Base-by-base conservation (phyloP, 2,797 vertebrate genomes). In the Scolopax rusticola region DNA sequence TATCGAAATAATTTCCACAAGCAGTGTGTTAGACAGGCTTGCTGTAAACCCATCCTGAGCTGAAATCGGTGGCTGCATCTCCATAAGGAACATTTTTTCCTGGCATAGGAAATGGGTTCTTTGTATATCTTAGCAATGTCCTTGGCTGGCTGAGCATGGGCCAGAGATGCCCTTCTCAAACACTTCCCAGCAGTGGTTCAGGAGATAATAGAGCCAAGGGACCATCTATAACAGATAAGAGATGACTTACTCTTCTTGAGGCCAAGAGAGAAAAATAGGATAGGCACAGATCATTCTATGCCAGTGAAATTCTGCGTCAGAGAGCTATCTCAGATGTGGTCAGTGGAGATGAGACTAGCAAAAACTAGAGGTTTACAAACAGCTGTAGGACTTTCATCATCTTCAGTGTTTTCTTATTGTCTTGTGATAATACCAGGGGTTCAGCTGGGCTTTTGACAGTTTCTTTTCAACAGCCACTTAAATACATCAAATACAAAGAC, bases 51-150 rank as follows among this genome's bases (percentile, higher is more conserved):
- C 59, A 21, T n/a, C 61, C 9, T 9, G 24, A 24, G 38, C 33
- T 50, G 53, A 64, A 32, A 56, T 75, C 25, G 24, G 20, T n/a
- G 25, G 25, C 32, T 67, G 0, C 25, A 21, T 36, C 64, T 77
- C 6, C 3, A 0, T 30, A 16, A 50, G 45, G 48, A 60, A 10
- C 7, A 8, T 53, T 53, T 59, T 53, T 53, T 59, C 47, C 60
- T 51, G 45, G 30, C 24, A 2, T 2, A 59, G 36, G 38, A 36
- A 86, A 57, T 28, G 13, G 9, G 16, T 48, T 65, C 50, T 84
- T 79, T 2, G 1, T 13, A 6, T 19, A 12, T 65, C 69, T 47
- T 33, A 1, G 3, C 3, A 27, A 7, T 15, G 24, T 60, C 21
- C 24, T 94, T 23, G 25, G 25, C 60, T 75, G 65, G 27, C 65